Conservation (phyloP, 2,888 invertebrate genomes). For the Oscheius sp. region DNA sequence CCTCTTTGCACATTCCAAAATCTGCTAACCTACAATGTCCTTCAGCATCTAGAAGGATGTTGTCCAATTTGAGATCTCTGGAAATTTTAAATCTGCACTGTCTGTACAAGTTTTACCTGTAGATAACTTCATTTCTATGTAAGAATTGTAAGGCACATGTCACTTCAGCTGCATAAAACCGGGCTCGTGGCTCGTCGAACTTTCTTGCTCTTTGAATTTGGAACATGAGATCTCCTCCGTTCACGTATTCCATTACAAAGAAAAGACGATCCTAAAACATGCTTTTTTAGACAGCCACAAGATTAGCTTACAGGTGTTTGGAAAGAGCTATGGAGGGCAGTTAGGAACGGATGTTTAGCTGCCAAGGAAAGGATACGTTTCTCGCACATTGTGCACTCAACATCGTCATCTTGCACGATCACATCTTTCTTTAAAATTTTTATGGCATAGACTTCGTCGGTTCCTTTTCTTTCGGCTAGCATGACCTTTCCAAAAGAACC, state of each 20-base stretch:
- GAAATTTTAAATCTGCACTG: not conserved
- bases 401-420: conserved; percentile 93
- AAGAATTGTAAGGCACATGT: conserved; percentile 96
- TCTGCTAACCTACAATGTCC: conserved; percentile 75
- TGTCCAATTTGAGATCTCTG: conserved; percentile 97
- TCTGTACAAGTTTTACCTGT: conserved; percentile 80
- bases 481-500: conserved; percentile 99
- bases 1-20: conserved; percentile 97
- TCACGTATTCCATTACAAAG: conserved; percentile 99
- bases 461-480: conserved; percentile 92
- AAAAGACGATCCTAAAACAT: conserved; percentile 85
- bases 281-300: not conserved
- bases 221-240: conserved; percentile 85
- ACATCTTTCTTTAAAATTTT: conserved; percentile 94
- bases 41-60: conserved; percentile 90
- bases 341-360: conserved; percentile 97
- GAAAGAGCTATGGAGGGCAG: conserved; percentile 95
- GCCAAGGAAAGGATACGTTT: conserved; percentile 94
- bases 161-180: conserved; percentile 97
- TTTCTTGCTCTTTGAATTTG: conserved; percentile 98
- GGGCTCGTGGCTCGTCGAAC: conserved; percentile 92
- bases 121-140: conserved; percentile 95
- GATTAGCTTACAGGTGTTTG: conserved; percentile 83
- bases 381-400: conserved; percentile 98
- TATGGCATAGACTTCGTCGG: conserved; percentile 84